A percentile compares a stretch with the other conserved stretches of the same genome.
phyloP scores from a whole-genome alignment of 2,888 invertebrate genomes.

The Tillus elongatus region DNA sequence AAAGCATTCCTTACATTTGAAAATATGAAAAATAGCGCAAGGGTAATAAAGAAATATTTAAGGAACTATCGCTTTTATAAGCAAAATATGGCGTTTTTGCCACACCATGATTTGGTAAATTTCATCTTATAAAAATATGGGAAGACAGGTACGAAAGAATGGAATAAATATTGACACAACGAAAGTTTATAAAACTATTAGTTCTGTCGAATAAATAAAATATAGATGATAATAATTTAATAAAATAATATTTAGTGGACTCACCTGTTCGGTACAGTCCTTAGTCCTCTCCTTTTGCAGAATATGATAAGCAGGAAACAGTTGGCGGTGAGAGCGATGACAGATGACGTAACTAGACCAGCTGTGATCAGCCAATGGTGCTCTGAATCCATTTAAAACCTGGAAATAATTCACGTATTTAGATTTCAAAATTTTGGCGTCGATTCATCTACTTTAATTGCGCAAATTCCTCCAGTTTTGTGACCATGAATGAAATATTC shows the following conservation, averaged over 20 bases:
- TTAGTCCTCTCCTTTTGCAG: constrained; percentile 59
- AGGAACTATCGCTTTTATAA: no score
- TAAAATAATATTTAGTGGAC: no score
- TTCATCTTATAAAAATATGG: no score
- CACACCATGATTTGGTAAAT: no score
- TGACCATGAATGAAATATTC: no score
- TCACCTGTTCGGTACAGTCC: constrained; percentile 73
- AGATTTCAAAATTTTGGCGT: no score
- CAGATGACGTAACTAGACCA: constrained; percentile 37
- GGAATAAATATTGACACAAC: not conserved
- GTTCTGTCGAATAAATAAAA: not conserved
- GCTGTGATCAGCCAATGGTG: constrained; percentile 38
- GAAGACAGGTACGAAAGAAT: no score
- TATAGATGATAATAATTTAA: constrained; percentile 1
- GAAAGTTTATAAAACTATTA: not conserved
- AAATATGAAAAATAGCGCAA: not conserved
- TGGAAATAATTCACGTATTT: no score
- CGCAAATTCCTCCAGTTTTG: no score
- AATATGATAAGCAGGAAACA: constrained; percentile 65
- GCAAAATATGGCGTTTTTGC: no score
- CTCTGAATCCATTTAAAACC: constrained; percentile 34
- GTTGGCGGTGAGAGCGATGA: constrained; percentile 62
- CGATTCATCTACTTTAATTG: no score
- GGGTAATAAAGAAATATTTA: no score
- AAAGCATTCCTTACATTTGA: not conserved